Evolutionary conservation across 92 coral and sea anemone species (phyloP), one percentile per base, ranked within the genome.

Genomic region (Siderastrea siderea): DNA sequence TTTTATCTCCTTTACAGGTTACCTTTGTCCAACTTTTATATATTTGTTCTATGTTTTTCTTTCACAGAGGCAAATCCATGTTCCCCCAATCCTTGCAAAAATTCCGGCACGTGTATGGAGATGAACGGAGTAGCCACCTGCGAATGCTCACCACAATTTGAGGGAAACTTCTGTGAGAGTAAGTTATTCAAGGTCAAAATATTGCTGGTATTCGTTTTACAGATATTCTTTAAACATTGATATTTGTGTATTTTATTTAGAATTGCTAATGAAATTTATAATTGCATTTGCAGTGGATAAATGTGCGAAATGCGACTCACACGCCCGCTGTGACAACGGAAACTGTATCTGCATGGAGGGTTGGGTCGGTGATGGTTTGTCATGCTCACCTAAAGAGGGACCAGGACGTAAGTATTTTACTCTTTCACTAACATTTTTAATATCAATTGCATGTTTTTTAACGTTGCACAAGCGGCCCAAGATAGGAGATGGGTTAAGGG

Each of bases 31-130:
- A 47, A 46, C 38, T 5, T 52, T 52, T 8, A 5, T 70, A 38
- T 38, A 47, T 53, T 15, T 47, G 43, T 47, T 6, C 38, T 6
- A 13, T 1, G 16, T 51, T 58, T 84, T 11, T 4, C 38, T 50
- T 47, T 66, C 47, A 49, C 84, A 97, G 99, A 89, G 78, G 61
- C 92, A 79, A 96, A 97, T 87, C 97, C 96, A 8, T 97, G 99
- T 80, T 93, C 87, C 14, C 98, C 99, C 0, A 97, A 97, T 80
- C 98, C 99, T 3, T 97, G 99, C 85, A 86, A 82, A 54, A 97
- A 97, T 79, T 93, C 95, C 11, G 99, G 99, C 43, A 93, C 95
- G 14, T 97, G 99, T 71, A 92, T 93, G 3, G 99, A 97, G 80
- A 94, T 94, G 93, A 94, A 95, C 92, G 93, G 90, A 46, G 94